phyloP scores from a whole-genome alignment of 2,888 invertebrate genomes.

The Pristionchus mayeri region DNA sequence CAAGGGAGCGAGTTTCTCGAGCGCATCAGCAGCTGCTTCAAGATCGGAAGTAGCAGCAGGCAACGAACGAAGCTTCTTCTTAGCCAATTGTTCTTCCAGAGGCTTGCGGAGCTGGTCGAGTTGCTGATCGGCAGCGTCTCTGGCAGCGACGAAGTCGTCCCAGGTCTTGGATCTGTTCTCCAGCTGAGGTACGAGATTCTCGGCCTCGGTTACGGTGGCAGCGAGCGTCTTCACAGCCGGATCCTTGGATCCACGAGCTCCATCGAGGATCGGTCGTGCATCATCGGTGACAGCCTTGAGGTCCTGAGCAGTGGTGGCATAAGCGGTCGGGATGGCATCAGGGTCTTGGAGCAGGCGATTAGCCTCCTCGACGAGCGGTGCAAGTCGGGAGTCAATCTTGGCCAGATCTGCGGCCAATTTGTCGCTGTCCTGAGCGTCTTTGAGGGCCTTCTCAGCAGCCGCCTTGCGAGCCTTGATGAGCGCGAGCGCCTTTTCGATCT shows the following conservation, averaged over 20 bases:
- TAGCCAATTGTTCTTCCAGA: conserved; percentile 46
- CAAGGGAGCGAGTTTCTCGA: conserved; percentile 53
- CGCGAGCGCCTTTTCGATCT: conserved; percentile 43
- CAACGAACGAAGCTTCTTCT: conserved; percentile 19
- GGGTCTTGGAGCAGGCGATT: conserved; percentile 53
- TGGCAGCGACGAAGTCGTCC: conserved; percentile 61
- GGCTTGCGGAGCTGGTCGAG: conserved; percentile 58
- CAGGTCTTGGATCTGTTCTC: conserved; percentile 58
- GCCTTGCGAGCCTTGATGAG: conserved; percentile 35
- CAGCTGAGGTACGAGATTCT: conserved; percentile 57
- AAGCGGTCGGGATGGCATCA: conserved; percentile 47
- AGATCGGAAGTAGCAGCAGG: conserved; percentile 40
- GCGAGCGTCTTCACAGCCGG: conserved; percentile 53
- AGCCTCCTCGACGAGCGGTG: conserved; percentile 58
- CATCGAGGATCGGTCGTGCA: conserved; percentile 49
- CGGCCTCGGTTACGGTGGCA: conserved; percentile 56
- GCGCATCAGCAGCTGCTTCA: background rate
- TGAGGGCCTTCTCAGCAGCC: conserved; percentile 37
- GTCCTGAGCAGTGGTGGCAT: conserved; percentile 10
- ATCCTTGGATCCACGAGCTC: conserved; percentile 52
- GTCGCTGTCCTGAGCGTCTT: conserved; percentile 11
- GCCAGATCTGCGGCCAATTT: background rate
- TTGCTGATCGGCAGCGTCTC: conserved; percentile 61
- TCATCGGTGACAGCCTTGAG: conserved; percentile 52
- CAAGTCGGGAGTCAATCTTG: conserved; percentile 51